phyloP scores from a whole-genome alignment of 1,140 invertebrate species.

The Psilanteris sp. region DNA sequence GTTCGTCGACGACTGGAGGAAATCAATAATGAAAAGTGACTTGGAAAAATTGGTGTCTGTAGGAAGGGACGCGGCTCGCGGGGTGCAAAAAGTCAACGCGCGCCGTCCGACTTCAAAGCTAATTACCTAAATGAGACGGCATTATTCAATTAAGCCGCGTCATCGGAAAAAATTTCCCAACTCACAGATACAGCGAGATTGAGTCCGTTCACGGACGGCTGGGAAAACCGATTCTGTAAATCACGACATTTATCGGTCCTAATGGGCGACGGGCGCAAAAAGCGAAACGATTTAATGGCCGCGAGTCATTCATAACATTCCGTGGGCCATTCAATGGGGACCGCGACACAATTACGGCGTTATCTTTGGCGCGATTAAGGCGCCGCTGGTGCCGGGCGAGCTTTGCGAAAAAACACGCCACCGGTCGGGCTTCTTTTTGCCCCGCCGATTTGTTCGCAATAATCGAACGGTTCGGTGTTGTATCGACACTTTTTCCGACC shows the following conservation, averaged over 20 bases:
- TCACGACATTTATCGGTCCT: not conserved
- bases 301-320: slow-evolving; percentile 16
- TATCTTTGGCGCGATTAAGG: slow-evolving; percentile 15
- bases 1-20: not conserved
- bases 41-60: not conserved
- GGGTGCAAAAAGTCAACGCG: too few relatives aligned
- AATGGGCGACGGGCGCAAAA: not conserved
- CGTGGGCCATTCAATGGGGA: not conserved
- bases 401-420: not conserved
- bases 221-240: not conserved
- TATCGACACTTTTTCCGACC: slow-evolving; percentile 26
- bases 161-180: too few relatives aligned
- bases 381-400: not conserved
- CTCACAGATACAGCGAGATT: too few relatives aligned
- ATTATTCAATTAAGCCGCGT: too few relatives aligned
- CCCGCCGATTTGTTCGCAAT: not conserved
- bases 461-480: slow-evolving; percentile 21
- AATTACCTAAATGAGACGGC: not conserved
- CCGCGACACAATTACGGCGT: slow-evolving; percentile 22
- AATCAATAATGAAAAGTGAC: slow-evolving; percentile 9
- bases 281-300: slow-evolving; percentile 20
- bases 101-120: not conserved
- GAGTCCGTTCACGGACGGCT: not conserved
- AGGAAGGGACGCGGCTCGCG: too few relatives aligned
- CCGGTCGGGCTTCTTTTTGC: not conserved